Base-by-base conservation (phyloP, 2,888 invertebrate genomes). In the Schrankia costaestrigalis region DNA sequence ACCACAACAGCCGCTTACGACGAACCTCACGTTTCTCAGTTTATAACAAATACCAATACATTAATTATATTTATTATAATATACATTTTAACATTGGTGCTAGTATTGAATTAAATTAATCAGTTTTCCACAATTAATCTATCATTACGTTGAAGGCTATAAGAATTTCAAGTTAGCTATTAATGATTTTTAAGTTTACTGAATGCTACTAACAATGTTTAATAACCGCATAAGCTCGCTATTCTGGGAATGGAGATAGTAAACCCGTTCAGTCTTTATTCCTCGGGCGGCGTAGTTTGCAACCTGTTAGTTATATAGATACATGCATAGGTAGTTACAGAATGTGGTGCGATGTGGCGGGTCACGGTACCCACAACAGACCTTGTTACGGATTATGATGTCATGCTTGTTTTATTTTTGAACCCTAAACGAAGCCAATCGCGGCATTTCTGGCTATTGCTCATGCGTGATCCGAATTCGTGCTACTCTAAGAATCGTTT, bases 1-100 rank as follows among this genome's bases (percentile, higher is more conserved):
- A 17, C 29, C 35, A 25, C 13, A 15, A 12, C 28, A 6, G 43
- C 43, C 26, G 54, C 50, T 39, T 35, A 32, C 38, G 56, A 46
- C 35, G 50, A 55, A 50, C 52, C 62, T 71, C 72, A 73, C 72
- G 72, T 60, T 56, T 63, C 41, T 28, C 50, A 51, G 57, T 60
- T 69, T 68, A 59, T 46, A 45, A 62, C 42, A 53, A 53, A 61
- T 42, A 53, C 32, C 53, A 45, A 55, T 53, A 37, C 40, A 56
- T 59, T 63, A 49, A 56, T 50, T 43, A 53, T 45, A 27, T 42
- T 41, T 35, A 53, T 45, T 40, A 51, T 42, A 36, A 56, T 43
- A 33, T 35, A 26, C 33, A 46, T 41, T 38, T 51, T 41, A 44
- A 19, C 29, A 45, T 35, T 31, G 11, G 25, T 8, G 25, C 11